A percentile compares a stretch with the other conserved stretches of the same genome.
phyloP scores from a whole-genome alignment of 2,113 vertebrate species.

The Aramus guarauna region DNA sequence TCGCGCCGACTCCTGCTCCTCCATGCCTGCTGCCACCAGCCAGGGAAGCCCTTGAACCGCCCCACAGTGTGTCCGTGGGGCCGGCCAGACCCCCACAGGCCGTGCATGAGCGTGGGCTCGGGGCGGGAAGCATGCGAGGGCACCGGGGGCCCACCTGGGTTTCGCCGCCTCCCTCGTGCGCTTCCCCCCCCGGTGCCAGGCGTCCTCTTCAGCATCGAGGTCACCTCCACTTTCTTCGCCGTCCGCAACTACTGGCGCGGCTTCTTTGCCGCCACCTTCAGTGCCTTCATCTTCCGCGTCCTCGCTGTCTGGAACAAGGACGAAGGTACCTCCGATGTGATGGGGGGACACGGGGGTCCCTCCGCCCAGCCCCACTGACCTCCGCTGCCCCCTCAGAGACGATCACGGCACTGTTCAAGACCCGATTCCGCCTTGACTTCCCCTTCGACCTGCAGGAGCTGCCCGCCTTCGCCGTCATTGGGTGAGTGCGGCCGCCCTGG shows the following conservation, averaged over 20 bases:
- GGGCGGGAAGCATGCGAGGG: background rate
- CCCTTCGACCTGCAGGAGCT: constrained; percentile 98
- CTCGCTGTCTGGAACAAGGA: constrained; percentile 96
- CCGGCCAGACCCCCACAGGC: accelerated
- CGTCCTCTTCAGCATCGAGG: constrained; percentile 97
- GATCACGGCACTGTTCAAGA: constrained; percentile 97
- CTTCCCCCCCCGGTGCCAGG: constrained; percentile 68
- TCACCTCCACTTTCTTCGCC: constrained; percentile 96
- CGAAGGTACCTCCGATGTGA: constrained; percentile 76
- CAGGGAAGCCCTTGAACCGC: background rate
- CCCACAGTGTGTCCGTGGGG: accelerated
- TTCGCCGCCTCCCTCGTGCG: background rate
- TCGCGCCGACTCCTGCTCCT: accelerated
- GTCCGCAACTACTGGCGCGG: constrained; percentile 98
- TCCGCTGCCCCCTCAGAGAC: constrained; percentile 78
- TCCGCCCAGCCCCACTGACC: background rate
- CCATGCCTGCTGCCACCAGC: accelerated
- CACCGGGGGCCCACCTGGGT: accelerated
- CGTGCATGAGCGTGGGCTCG: background rate
- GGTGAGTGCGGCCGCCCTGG: constrained; percentile 67
- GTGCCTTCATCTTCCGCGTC: constrained; percentile 97
- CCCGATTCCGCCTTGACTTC: constrained; percentile 93
- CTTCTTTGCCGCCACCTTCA: constrained; percentile 97
- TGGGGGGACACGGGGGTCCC: background rate
- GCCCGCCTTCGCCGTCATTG: constrained; percentile 94